Evolutionary conservation across 2,113 vertebrate genomes (phyloP).

Genomic region (Nannospalax galili): DNA sequence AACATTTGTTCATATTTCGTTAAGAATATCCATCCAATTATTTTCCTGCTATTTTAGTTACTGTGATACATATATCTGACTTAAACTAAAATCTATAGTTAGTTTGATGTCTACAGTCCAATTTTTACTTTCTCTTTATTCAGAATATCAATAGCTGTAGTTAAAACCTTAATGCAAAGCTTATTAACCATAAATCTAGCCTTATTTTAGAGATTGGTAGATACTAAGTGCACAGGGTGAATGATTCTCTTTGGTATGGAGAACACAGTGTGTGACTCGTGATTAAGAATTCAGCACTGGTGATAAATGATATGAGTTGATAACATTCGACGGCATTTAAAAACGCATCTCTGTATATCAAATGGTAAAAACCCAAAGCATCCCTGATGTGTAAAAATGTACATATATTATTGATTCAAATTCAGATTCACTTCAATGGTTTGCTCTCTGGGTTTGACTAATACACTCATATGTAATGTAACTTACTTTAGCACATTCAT

Average conservation of each 20-base stretch:
- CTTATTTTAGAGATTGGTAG: neutral
- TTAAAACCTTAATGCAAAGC: conserved; percentile 41
- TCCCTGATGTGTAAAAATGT: conserved; percentile 52
- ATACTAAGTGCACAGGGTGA: conserved; percentile 33
- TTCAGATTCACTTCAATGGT: conserved; percentile 36
- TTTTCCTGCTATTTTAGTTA: conserved; percentile 52
- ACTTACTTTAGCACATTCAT: neutral
- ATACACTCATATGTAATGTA: neutral
- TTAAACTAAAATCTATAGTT: conserved; percentile 61
- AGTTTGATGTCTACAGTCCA: conserved; percentile 52
- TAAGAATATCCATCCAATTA: conserved; percentile 53
- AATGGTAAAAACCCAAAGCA: conserved; percentile 47
- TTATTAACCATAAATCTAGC: conserved; percentile 47
- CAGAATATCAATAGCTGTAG: conserved; percentile 31
- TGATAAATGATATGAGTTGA: conserved; percentile 46
- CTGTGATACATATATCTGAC: conserved; percentile 25
- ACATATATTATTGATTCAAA: conserved; percentile 23
- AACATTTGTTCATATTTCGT: conserved; percentile 57
- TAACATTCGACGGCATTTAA: conserved; percentile 60
- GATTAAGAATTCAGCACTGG: conserved; percentile 34
- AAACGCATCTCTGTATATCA: conserved; percentile 56
- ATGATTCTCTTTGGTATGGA: conserved; percentile 38
- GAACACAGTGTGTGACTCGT: conserved; percentile 48
- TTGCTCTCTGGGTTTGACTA: neutral
- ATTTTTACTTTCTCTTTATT: conserved; percentile 62